A percentile compares a stretch with the other conserved stretches of the same genome.
Evolutionary conservation across 1,140 invertebrate species (phyloP).

Genomic region (Zaprionus nigranus): DNA sequence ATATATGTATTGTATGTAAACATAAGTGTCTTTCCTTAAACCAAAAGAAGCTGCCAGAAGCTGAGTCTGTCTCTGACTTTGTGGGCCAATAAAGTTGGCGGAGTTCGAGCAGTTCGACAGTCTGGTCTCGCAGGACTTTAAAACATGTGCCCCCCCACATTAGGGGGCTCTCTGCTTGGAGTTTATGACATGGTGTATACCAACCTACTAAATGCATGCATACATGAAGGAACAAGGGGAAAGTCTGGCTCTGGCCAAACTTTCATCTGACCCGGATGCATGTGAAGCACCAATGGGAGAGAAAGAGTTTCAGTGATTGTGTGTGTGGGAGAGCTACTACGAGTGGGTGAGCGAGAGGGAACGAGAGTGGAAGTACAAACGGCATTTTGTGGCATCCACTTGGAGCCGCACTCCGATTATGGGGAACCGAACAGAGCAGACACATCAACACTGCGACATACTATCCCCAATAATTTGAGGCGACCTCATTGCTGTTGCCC

Average conservation of each 20-base stretch:
- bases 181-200: not conserved
- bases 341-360: not conserved
- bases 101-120: not conserved
- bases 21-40: too few species aligned
- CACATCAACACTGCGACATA: not conserved
- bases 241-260: not conserved
- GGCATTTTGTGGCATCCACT: not conserved
- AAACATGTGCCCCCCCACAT: not conserved
- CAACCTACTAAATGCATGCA: not conserved
- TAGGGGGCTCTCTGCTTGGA: not conserved
- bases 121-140: slow-evolving; percentile 1
- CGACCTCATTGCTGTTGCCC: slow-evolving; percentile 9
- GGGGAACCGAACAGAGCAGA: not conserved
- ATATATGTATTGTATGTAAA: too few species aligned
- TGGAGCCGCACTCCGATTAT: slow-evolving; percentile 19
- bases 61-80: not conserved
- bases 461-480: slow-evolving; percentile 35
- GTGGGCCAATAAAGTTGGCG: not conserved
- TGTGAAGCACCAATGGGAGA: not conserved
- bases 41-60: too few species aligned
- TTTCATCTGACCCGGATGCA: slow-evolving; percentile 11
- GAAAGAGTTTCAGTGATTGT: too few species aligned
- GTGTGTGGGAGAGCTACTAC: not conserved
- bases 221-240: not conserved
- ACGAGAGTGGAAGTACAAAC: not conserved